These are phyloP conservation scores for Gymnogyps californianus DNA, from an alignment of 2,113 vertebrate species.

Conservation along the genomic window DNA sequence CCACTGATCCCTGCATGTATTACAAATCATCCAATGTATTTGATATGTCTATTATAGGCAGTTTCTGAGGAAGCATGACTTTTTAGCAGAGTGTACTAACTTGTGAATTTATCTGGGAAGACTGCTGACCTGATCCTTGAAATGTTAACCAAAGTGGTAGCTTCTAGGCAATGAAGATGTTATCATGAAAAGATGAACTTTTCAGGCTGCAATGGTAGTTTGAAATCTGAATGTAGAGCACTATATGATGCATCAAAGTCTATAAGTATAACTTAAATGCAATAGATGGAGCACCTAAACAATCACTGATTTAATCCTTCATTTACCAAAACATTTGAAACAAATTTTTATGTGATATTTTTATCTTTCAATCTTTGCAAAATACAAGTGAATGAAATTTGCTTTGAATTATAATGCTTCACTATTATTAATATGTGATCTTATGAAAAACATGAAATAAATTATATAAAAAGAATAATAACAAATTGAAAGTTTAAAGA, in stretches of 20 bases:
- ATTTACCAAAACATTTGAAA: not conserved
- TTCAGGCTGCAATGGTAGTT: not conserved
- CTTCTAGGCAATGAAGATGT: not conserved
- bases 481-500: not conserved
- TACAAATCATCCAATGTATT: not conserved
- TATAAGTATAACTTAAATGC: not conserved
- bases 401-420: not conserved
- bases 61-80: not conserved
- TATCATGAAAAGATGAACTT: not conserved
- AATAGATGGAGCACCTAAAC: not conserved
- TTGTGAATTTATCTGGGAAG: not conserved
- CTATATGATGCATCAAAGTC: not conserved
- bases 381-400: not conserved
- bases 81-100: not conserved
- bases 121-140: not conserved
- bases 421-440: not conserved
- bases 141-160: not conserved
- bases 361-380: not conserved
- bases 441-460: not conserved
- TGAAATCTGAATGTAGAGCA: not conserved
- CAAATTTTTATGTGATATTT: not conserved
- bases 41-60: not conserved
- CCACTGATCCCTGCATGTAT: conserved; percentile 10
- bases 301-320: not conserved
- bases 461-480: not conserved